Evolutionary conservation across 1,140 invertebrate genomes (phyloP), one percentile per base, ranked within the genome.

Genomic region (Probaryconus sp.): DNA sequence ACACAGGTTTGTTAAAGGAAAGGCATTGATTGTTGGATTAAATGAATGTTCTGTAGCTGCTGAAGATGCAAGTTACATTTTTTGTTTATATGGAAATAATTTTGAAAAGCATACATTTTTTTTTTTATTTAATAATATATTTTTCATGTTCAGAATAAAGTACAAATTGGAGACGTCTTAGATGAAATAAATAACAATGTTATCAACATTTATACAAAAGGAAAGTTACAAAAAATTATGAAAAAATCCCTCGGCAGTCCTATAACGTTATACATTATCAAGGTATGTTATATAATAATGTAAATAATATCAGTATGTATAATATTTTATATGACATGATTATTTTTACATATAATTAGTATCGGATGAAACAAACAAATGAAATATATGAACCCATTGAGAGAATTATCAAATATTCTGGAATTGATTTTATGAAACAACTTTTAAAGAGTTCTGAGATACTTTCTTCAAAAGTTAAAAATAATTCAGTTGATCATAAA

Each of bases 121-220:
- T 11, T 18, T 45, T 40, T 1, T 10, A 18, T 50, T 43, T 6
- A 31, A 28, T 43, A 43, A 26, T 40, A 73, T 21, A 30, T 51
- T 7, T 73, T 20, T 79, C 16, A 79, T n/a, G n/a, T n/a, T 83
- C 63, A 92, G 91, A 88, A 88, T 51, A 89, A 90, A 77, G 85
- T 92, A 18, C 82, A 88, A 76, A 74, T 89, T 31, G 91, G 91
- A 21, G 91, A 92, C 80, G 81, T 93, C n/a, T 77, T 93, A 11
- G 91, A 92, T 80, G 90, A 91, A 68, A 86, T 92, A 69, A 92
- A 91, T 80, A 89, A 86, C 64, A 87, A 83, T 76, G 83, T 85
- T 35, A 90, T 87, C 76, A 88, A 83, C 40, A 77, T 77, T 24
- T 80, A 84, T 48, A 86, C 80, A 6, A 87, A 86, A 78, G 88